phyloP scores from a whole-genome alignment of 35 echinoderm and acorn worm species.

The Eucidaris tribuloides region DNA sequence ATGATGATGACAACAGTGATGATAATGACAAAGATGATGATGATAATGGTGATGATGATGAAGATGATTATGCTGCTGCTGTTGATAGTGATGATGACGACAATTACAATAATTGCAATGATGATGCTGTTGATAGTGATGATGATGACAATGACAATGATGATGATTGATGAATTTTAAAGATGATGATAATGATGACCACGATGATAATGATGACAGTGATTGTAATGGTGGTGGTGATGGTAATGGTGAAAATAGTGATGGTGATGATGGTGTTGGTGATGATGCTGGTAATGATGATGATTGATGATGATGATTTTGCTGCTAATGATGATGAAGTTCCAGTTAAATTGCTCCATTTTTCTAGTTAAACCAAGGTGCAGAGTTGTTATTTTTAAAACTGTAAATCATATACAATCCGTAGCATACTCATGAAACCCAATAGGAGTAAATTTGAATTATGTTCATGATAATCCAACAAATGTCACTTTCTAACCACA shows the following conservation, averaged over 20 bases:
- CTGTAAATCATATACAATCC: too few relatives aligned
- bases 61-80: background rate
- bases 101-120: too few relatives aligned
- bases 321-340: background rate
- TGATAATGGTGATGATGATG: background rate
- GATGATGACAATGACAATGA: background rate
- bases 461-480: too few relatives aligned
- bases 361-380: too few relatives aligned
- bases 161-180: too few relatives aligned
- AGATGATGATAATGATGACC: background rate
- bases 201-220: background rate
- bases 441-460: too few relatives aligned
- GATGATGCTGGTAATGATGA: background rate
- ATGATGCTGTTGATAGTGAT: conserved; percentile 6
- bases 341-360: too few relatives aligned
- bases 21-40: background rate
- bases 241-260: background rate
- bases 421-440: too few relatives aligned
- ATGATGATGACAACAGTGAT: background rate
- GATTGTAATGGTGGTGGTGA: conserved; percentile 1
- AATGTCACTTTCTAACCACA: too few relatives aligned
- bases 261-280: background rate
- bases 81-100: background rate
- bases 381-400: too few relatives aligned
- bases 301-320: background rate